Evolutionary conservation across 2,113 vertebrate genomes (phyloP).

Genomic region (Cacatua alba): DNA sequence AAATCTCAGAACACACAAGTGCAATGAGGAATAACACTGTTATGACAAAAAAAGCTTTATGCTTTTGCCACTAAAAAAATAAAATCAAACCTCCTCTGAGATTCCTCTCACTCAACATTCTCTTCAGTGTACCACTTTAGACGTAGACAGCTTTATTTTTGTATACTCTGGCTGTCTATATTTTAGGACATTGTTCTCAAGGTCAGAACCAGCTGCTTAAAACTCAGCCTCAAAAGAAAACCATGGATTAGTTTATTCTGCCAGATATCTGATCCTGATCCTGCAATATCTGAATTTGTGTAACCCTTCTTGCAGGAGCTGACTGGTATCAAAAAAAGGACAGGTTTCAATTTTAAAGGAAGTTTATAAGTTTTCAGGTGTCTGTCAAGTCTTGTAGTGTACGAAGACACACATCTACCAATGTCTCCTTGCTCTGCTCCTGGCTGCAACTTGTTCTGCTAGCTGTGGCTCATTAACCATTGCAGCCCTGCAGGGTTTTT

Average conservation of each 20-base stretch:
- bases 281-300: background rate
- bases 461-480: background rate
- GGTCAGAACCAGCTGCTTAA: background rate
- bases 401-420: background rate
- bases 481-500: background rate
- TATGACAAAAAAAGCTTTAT: background rate
- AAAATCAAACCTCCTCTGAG: background rate
- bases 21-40: background rate
- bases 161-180: fast-evolving
- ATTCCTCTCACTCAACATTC: background rate
- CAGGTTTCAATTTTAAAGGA: background rate
- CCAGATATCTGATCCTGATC: background rate
- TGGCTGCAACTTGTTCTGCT: background rate
- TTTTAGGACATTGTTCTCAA: background rate
- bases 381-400: background rate
- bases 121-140: background rate
- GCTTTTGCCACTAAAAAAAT: background rate
- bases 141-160: background rate
- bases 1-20: background rate
- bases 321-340: background rate
- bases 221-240: background rate
- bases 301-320: background rate
- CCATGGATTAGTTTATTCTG: background rate
- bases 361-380: background rate
- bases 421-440: background rate